Conservation (phyloP, 1,140 invertebrate genomes). For the Heliconius hermathena region DNA sequence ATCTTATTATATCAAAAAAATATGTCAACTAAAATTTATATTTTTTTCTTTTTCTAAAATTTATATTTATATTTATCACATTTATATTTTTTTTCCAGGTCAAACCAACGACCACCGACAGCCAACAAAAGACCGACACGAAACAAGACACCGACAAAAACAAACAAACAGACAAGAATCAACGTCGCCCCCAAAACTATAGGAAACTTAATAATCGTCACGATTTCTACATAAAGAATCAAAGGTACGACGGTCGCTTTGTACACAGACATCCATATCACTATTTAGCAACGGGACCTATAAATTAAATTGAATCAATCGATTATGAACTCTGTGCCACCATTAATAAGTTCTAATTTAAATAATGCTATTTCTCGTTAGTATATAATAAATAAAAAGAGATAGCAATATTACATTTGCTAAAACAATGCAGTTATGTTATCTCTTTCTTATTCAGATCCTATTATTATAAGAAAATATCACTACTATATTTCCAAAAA, state of each 20-base stretch:
- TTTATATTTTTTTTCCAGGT: not conserved
- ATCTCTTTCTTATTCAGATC: no score
- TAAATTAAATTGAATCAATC: constrained; percentile 52
- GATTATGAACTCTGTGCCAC: not conserved
- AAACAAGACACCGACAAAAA: constrained; percentile 48
- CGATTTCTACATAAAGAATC: constrained; percentile 70
- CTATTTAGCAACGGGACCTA: constrained; percentile 70
- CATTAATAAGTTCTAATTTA: not conserved
- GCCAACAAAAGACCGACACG: constrained; percentile 35
- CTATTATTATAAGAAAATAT: no score
- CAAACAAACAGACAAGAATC: constrained; percentile 54
- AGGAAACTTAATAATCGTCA: constrained; percentile 61
- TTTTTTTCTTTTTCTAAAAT: no score
- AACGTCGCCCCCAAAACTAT: constrained; percentile 64
- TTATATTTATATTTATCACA: no score
- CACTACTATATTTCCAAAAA: no score
- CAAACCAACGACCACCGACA: constrained; percentile 33
- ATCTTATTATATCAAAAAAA: no score
- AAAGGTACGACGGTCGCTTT: constrained; percentile 70
- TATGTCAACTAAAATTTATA: no score
- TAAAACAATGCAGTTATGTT: no score
- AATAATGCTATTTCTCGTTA: not conserved
- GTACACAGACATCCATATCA: constrained; percentile 70
- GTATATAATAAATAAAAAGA: not conserved
- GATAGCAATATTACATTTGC: not conserved